Evolutionary conservation across 2,113 vertebrate genomes (phyloP).

Genomic region (Cinclus mexicanus): DNA sequence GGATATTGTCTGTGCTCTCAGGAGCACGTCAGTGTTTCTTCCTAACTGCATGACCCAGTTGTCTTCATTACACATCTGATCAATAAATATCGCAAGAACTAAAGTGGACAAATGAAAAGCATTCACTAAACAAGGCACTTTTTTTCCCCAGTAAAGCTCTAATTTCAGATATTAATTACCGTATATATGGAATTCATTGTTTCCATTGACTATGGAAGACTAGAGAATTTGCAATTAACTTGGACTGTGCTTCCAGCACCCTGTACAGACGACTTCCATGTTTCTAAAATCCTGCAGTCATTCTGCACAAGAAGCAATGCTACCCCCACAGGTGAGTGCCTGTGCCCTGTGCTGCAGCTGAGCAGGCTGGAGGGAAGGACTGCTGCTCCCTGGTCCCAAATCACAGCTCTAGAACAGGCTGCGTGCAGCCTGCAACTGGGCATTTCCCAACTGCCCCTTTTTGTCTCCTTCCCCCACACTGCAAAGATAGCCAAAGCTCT

Average conservation of each 20-base stretch:
- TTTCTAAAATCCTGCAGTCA: neutral
- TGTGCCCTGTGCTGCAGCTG: neutral
- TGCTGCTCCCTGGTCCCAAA: neutral
- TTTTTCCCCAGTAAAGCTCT: neutral
- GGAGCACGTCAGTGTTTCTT: neutral
- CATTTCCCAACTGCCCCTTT: neutral
- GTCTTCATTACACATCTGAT: constrained; percentile 35
- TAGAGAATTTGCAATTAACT: neutral
- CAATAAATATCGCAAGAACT: constrained; percentile 39
- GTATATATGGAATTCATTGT: neutral
- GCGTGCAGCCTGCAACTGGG: neutral
- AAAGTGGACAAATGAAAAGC: constrained; percentile 40
- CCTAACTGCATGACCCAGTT: neutral
- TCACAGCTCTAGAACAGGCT: neutral
- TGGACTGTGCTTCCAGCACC: neutral
- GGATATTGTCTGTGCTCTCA: neutral
- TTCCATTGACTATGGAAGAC: neutral
- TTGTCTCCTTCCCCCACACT: neutral
- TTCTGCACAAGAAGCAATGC: neutral
- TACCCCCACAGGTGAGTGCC: neutral
- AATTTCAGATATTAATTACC: constrained; percentile 9
- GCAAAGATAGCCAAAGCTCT: neutral
- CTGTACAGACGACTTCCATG: neutral
- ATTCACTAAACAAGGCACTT: neutral
- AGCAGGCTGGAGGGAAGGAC: neutral